Conservation (phyloP, 2,888 invertebrate species). For the Sabatieria punctata region DNA sequence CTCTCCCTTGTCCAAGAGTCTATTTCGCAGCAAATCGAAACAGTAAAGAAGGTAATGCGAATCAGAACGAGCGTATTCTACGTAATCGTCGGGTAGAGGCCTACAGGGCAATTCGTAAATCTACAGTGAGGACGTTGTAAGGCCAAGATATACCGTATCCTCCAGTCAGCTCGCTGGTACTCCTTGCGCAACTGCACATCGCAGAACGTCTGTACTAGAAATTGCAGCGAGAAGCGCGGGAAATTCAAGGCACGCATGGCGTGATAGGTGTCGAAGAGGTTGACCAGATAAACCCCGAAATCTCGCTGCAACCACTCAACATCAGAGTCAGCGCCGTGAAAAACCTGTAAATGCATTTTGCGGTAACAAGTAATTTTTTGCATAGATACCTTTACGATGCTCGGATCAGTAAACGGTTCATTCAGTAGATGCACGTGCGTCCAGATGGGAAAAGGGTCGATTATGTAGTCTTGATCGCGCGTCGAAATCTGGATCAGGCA, state of each 20-base stretch:
- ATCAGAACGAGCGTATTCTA: conserved; percentile 72
- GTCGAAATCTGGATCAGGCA: conserved; percentile 88
- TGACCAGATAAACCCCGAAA: conserved; percentile 79
- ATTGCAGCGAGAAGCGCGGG: conserved; percentile 51
- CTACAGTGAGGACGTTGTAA: background rate
- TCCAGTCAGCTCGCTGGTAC: conserved; percentile 86
- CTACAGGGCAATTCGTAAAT: conserved; percentile 34
- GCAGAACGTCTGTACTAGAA: conserved; percentile 60
- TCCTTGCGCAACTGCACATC: conserved; percentile 63
- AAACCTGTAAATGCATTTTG: conserved; percentile 46
- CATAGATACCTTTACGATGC: conserved; percentile 60
- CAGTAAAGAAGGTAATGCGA: conserved; percentile 84
- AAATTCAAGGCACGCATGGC: conserved; percentile 58
- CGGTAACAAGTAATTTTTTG: conserved; percentile 43
- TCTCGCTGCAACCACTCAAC: conserved; percentile 87
- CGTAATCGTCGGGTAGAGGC: conserved; percentile 61
- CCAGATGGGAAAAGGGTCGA: conserved; percentile 69
- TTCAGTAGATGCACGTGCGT: conserved; percentile 65
- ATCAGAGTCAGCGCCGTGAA: conserved; percentile 78
- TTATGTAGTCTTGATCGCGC: conserved; percentile 56
- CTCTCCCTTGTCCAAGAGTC: conserved; percentile 48
- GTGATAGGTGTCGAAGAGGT: conserved; percentile 71
- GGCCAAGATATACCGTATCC: conserved; percentile 46
- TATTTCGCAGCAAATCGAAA: conserved; percentile 58
- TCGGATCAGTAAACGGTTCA: conserved; percentile 70